These are phyloP conservation scores for Sisyra terminalis DNA, from an alignment of 2,888 invertebrate species.

Conservation along the genomic window DNA sequence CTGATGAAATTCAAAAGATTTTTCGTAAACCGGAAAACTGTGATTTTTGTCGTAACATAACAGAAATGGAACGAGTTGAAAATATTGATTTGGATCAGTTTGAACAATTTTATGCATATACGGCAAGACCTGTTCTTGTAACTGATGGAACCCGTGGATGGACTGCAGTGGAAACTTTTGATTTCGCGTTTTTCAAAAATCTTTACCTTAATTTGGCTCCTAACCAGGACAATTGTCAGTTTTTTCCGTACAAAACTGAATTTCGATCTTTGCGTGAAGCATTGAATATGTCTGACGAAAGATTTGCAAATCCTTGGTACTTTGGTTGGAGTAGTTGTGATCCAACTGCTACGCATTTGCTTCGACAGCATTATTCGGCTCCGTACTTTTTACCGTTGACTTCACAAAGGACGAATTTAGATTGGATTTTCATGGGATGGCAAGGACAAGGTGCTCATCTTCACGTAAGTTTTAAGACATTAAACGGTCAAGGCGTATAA, in stretches of 20 bases:
- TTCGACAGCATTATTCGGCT: constrained; percentile 60
- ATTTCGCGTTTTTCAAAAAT: constrained; percentile 68
- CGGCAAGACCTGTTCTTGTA: constrained; percentile 66
- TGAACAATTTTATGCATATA: constrained; percentile 57
- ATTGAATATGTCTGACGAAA: constrained; percentile 56
- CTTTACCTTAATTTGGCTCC: constrained; percentile 44
- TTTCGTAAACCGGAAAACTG: constrained; percentile 74
- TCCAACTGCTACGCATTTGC: constrained; percentile 54
- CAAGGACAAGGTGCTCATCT: constrained; percentile 88
- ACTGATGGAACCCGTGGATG: constrained; percentile 68
- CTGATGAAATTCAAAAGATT: no score
- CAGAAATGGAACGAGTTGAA: constrained; percentile 42
- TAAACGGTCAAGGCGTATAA: neutral
- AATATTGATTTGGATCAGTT: constrained; percentile 52
- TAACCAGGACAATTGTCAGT: constrained; percentile 54
- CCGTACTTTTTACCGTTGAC: constrained; percentile 81
- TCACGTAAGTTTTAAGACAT: constrained; percentile 52
- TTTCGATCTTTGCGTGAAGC: constrained; percentile 65
- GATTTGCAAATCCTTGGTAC: constrained; percentile 39
- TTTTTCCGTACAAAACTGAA: constrained; percentile 85
- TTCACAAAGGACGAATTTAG: constrained; percentile 77
- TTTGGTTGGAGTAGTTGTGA: constrained; percentile 89
- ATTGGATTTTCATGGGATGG: constrained; percentile 97
- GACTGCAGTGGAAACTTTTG: constrained; percentile 46
- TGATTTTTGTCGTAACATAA: constrained; percentile 51